Conservation (phyloP, 2,888 invertebrate genomes). For the Cephus pygmeus region DNA sequence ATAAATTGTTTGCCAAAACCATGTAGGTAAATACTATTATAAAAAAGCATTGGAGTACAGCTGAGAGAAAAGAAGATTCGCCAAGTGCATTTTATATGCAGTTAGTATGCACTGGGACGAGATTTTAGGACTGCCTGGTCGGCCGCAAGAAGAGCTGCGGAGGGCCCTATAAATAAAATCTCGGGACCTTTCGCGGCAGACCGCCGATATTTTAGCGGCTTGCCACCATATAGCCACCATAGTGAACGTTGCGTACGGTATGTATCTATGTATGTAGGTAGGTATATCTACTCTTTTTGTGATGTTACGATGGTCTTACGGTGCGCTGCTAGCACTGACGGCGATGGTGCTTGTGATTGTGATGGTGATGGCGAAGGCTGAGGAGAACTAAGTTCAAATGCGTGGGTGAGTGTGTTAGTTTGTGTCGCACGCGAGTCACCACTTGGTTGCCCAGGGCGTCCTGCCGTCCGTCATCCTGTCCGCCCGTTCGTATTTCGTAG, state of each 20-base stretch:
- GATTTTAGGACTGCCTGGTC: constrained; percentile 27
- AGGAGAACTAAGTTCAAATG: constrained; percentile 38
- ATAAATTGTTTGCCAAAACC: not conserved
- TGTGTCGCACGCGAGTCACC: constrained; percentile 61
- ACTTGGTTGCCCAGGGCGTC: constrained; percentile 57
- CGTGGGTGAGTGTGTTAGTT: constrained; percentile 56
- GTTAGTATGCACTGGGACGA: not conserved
- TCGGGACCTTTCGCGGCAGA: constrained; percentile 38
- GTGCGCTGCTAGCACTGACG: constrained; percentile 15
- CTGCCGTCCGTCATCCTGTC: constrained; percentile 62
- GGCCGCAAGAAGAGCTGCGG: constrained; percentile 35
- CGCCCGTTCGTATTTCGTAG: constrained; percentile 58
- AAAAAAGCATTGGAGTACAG: constrained; percentile 15
- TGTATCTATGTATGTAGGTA: not conserved
- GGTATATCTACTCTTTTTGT: constrained; percentile 16
- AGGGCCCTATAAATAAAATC: constrained; percentile 54
- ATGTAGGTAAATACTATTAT: not conserved
- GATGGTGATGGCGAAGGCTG: constrained; percentile 22
- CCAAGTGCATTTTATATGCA: constrained; percentile 4
- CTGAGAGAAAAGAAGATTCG: constrained; percentile 8
- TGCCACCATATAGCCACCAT: constrained; percentile 28
- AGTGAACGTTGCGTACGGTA: constrained; percentile 19
- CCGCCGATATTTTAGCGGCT: constrained; percentile 38
- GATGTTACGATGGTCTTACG: constrained; percentile 14
- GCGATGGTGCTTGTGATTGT: constrained; percentile 16